phyloP scores from a whole-genome alignment of 2,888 invertebrate species.

The Lochmaea crataegi region DNA sequence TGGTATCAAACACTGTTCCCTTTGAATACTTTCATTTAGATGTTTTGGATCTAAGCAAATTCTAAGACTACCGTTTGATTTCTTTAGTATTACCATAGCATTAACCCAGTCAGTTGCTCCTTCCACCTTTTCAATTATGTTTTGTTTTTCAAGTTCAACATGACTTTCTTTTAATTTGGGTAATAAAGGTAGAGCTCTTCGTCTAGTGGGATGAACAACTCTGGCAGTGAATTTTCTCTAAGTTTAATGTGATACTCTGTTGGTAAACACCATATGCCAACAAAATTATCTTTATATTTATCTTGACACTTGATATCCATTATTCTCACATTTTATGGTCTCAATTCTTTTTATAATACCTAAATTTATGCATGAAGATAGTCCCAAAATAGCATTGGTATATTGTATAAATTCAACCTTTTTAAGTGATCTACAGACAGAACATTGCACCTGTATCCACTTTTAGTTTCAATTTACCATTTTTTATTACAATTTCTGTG shows the following conservation, averaged over 20 bases:
- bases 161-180: conserved; percentile 41
- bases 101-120: conserved; percentile 46
- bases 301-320: no score
- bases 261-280: conserved; percentile 43
- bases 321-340: no score
- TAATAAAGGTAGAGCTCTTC: not conserved
- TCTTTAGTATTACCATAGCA: conserved; percentile 43
- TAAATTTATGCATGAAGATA: conserved; percentile 20
- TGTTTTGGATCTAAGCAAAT: conserved; percentile 19
- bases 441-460: no score
- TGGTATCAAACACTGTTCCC: conserved; percentile 39
- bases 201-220: conserved; percentile 20
- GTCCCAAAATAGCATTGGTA: conserved; percentile 25
- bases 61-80: no score
- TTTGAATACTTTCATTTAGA: conserved; percentile 41
- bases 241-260: conserved; percentile 34
- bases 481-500: no score
- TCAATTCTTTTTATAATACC: conserved; percentile 28
- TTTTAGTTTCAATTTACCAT: no score
- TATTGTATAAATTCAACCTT: no score
- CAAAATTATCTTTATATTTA: conserved; percentile 35
- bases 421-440: no score
- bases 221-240: conserved; percentile 34
- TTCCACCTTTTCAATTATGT: no score
- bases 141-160: conserved; percentile 34